Conservation (phyloP, 2,113 vertebrate genomes). For the Rhinogobius similis region DNA sequence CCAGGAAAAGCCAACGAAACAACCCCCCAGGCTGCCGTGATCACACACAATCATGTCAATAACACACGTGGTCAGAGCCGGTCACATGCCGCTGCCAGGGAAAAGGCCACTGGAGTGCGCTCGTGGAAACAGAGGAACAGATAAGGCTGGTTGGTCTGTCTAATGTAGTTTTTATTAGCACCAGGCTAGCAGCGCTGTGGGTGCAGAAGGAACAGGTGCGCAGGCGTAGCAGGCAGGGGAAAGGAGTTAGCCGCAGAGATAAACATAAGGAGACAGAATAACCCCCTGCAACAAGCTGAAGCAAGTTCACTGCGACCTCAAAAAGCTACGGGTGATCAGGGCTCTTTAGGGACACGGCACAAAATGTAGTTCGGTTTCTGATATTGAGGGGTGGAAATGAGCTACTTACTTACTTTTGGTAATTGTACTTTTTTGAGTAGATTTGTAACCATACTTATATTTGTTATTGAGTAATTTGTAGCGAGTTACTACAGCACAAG, state of each 20-base stretch:
- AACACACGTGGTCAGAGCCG: slow-evolving; percentile 11
- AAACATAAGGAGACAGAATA: slow-evolving; percentile 38
- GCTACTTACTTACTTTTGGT: too few relatives aligned
- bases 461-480: too few relatives aligned
- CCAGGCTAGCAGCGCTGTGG: slow-evolving; percentile 21
- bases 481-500: too few relatives aligned
- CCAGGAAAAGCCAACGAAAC: slow-evolving; percentile 45
- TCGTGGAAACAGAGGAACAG: slow-evolving; percentile 38
- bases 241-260: slow-evolving; percentile 42
- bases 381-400: too few relatives aligned
- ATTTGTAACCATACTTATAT: too few relatives aligned
- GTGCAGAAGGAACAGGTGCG: slow-evolving; percentile 53
- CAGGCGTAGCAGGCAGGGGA: slow-evolving; percentile 17
- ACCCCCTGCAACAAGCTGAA: neutral
- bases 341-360: too few relatives aligned
- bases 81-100: slow-evolving; percentile 31
- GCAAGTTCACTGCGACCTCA: neutral
- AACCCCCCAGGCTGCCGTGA: slow-evolving; percentile 46
- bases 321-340: too few relatives aligned
- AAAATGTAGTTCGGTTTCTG: too few relatives aligned
- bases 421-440: too few relatives aligned
- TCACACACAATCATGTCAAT: slow-evolving; percentile 70
- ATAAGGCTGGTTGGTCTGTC: slow-evolving; percentile 60
- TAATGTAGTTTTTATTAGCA: slow-evolving; percentile 33
- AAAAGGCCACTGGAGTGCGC: slow-evolving; percentile 49